A percentile compares a stretch with the other conserved stretches of the same genome.
Evolutionary conservation across 2,113 vertebrate species (phyloP).

Genomic region (Taurulus bubalis): DNA sequence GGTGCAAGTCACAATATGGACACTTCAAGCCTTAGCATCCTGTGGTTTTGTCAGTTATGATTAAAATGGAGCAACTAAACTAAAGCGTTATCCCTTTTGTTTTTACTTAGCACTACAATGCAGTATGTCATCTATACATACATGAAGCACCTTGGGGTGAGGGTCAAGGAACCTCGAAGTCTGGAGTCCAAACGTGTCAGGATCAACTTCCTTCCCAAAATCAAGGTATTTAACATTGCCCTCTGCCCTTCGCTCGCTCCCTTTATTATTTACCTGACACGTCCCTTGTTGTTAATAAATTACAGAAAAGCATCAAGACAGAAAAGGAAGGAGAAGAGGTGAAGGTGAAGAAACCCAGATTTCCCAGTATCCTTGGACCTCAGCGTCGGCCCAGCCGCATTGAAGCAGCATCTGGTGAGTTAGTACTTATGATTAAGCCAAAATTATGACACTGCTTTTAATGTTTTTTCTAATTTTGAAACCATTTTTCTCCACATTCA

Average conservation of each 20-base stretch:
- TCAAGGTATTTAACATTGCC: slow-evolving; percentile 84
- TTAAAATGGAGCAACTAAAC: slow-evolving; percentile 1
- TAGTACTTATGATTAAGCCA: background rate
- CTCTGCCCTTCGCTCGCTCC: background rate
- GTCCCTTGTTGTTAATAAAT: background rate
- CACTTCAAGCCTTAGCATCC: slow-evolving; percentile 28
- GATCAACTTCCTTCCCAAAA: slow-evolving; percentile 93
- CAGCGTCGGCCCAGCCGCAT: slow-evolving; percentile 90
- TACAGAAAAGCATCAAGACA: slow-evolving; percentile 93
- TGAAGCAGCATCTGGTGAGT: slow-evolving; percentile 90
- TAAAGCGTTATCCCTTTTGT: slow-evolving; percentile 2
- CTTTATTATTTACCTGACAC: slow-evolving; percentile 5
- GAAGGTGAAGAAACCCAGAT: slow-evolving; percentile 92
- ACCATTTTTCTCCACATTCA: slow-evolving; percentile 52
- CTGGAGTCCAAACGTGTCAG: slow-evolving; percentile 92
- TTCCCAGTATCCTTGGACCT: slow-evolving; percentile 91
- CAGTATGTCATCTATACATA: slow-evolving; percentile 93
- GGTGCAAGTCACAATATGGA: slow-evolving; percentile 62
- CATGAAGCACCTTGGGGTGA: slow-evolving; percentile 96
- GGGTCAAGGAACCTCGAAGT: slow-evolving; percentile 92
- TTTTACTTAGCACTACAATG: slow-evolving; percentile 86
- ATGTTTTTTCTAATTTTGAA: slow-evolving; percentile 1
- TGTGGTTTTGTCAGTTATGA: slow-evolving; percentile 29
- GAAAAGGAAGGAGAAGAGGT: slow-evolving; percentile 95
- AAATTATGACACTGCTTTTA: background rate